phyloP scores from a whole-genome alignment of 2,888 invertebrate genomes.

The Margaritifera margaritifera region DNA sequence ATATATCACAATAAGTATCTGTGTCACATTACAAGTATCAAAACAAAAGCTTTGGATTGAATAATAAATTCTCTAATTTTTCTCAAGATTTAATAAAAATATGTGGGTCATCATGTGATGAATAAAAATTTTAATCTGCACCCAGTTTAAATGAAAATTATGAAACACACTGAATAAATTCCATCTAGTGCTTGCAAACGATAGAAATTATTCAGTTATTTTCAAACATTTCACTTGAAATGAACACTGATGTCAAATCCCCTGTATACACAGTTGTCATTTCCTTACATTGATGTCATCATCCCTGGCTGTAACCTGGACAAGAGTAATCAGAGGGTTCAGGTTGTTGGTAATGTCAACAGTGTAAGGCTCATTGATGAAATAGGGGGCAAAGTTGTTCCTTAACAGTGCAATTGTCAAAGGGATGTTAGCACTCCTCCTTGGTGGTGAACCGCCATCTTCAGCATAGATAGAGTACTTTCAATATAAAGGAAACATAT shows the following conservation, averaged over 20 bases:
- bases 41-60: too few relatives aligned
- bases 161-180: too few relatives aligned
- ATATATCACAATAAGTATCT: too few relatives aligned
- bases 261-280: background rate
- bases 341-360: conserved; percentile 41
- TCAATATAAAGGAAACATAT: conserved; percentile 3
- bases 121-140: too few relatives aligned
- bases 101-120: too few relatives aligned
- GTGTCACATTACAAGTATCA: too few relatives aligned
- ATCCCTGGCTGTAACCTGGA: conserved; percentile 49
- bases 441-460: conserved; percentile 35
- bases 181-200: too few relatives aligned
- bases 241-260: background rate
- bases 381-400: conserved; percentile 57
- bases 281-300: conserved; percentile 30
- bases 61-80: too few relatives aligned
- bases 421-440: conserved; percentile 34
- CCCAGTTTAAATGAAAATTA: too few relatives aligned
- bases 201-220: too few relatives aligned
- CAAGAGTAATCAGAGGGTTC: conserved; percentile 30
- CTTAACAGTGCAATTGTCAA: conserved; percentile 51
- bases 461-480: conserved; percentile 46
- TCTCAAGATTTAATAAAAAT: too few relatives aligned
- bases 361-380: conserved; percentile 47
- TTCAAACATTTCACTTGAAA: too few relatives aligned